A percentile compares a stretch with the other conserved stretches of the same genome.
Evolutionary conservation across 2,888 invertebrate species (phyloP).

Genomic region (Stenodera caucasica): DNA sequence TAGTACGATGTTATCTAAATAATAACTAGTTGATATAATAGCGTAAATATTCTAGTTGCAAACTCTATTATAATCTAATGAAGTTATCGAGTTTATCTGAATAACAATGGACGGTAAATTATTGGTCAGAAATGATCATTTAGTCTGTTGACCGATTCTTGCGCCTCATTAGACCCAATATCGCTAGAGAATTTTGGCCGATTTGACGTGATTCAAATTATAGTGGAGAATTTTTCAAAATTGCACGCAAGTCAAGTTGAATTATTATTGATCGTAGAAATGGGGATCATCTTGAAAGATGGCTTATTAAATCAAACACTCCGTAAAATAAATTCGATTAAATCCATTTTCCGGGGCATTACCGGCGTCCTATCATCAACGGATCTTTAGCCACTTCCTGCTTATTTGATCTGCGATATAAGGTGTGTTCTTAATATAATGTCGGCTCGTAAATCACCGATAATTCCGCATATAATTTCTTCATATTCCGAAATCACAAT

Average conservation of each 20-base stretch:
- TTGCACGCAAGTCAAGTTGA: too few relatives aligned
- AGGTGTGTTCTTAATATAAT: not conserved
- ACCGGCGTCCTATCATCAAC: conserved; percentile 4
- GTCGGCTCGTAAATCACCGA: not conserved
- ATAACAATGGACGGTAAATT: conserved; percentile 1
- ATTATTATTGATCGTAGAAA: too few relatives aligned
- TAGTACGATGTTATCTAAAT: not conserved
- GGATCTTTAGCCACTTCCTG: conserved; percentile 17
- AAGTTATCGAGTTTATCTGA: conserved; percentile 1
- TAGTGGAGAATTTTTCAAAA: too few relatives aligned
- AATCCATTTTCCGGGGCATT: conserved; percentile 14
- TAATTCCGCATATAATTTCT: too few relatives aligned
- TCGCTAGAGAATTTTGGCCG: not conserved
- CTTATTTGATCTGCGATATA: conserved; percentile 10
- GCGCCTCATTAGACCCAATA: not conserved
- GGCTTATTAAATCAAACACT: not conserved
- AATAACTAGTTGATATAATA: not conserved
- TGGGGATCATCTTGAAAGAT: conserved; percentile 9
- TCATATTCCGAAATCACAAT: too few relatives aligned
- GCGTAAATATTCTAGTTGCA: not conserved
- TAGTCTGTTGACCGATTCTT: not conserved
- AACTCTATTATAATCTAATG: not conserved
- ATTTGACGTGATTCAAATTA: too few relatives aligned
- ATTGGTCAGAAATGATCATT: not conserved
- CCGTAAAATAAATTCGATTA: conserved; percentile 20